These are phyloP conservation scores for Diacarnus erythraeanus DNA, from an alignment of 37 sponge, comb jelly and placozoan genomes.

Conservation along the genomic window DNA sequence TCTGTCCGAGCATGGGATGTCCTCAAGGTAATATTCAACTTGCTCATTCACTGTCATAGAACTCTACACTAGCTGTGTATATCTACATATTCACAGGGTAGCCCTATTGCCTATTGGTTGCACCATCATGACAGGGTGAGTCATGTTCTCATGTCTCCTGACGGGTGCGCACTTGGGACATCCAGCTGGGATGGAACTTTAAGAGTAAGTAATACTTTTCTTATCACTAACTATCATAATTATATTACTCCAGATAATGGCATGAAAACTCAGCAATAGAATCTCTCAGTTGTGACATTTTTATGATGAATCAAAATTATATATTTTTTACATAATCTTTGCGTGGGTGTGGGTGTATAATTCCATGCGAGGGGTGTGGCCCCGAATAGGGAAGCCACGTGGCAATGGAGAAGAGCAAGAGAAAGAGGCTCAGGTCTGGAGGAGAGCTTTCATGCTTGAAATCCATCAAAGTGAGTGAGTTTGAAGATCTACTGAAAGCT, in stretches of 20 bases:
- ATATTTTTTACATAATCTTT: no score
- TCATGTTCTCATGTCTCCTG: conserved; percentile 78
- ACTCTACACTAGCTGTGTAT: not conserved
- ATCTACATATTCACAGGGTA: conserved; percentile 43
- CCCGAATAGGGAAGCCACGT: not conserved
- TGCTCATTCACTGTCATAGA: not conserved
- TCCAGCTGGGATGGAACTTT: conserved; percentile 89
- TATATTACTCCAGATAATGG: not conserved
- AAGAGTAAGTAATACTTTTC: not conserved
- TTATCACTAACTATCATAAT: not conserved
- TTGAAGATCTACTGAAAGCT: not conserved
- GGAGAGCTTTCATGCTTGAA: not conserved
- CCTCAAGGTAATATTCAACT: conserved; percentile 59
- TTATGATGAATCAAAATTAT: no score
- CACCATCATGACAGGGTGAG: conserved; percentile 64
- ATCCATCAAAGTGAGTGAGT: not conserved
- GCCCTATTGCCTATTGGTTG: conserved; percentile 50
- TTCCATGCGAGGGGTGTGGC: no score
- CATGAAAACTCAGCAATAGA: not conserved
- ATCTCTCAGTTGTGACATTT: not conserved
- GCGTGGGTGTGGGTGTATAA: no score
- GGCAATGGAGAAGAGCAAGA: conserved; percentile 8
- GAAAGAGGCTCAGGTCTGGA: no score
- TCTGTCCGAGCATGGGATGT: conserved; percentile 81
- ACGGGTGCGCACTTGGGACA: conserved; percentile 76